Evolutionary conservation across 2,797 vertebrate species (phyloP), one percentile per base, ranked within the genome.

Genomic region (Synaphobranchus kaupii): DNA sequence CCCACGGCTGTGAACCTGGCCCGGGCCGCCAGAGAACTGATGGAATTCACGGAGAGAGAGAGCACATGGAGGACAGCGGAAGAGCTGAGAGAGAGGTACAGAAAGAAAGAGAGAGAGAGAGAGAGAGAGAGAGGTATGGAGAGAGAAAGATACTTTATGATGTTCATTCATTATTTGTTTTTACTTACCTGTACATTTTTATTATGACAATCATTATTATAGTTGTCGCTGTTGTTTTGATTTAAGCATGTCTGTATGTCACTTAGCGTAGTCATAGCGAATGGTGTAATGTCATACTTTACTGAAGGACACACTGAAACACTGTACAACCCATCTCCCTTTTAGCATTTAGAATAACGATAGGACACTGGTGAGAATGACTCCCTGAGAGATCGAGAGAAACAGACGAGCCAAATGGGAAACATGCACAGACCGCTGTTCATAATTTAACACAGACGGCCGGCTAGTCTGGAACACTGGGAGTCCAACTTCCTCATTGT

Each of bases 1-100:
- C 98, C 98, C 90, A 98, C 98, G 0, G 97, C 98, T 0, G 97
- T 98, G 92, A 98, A 98, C 94, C 97, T 98, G 97, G 96, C 97
- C 84, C 95, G 95, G 0, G 97, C 97, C 0, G 97, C 97, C 7
- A 93, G 94, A 0, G 96, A 97, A 88, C 94, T 98, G 87, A 95
- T 95, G 86, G 94, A 95, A 89, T 96, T 95, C 50, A 95, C 96
- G 0, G 94, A 95, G 89, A 95, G 91, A 54, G 96, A 97, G 93
- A 97, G 96, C 88, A 96, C 96, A 94, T 97, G 96, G 90, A 97
- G 96, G 91, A 97, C 96, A 3, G 94, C 94, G 0, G 95, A 95
- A 87, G 93, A 93, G 68, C 95, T 98, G 60, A 93, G 95, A 87
- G 96, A 97, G 89, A 97, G 96, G 98, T 98, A 28, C 25, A 22